Evolutionary conservation across 2,113 vertebrate genomes (phyloP).

Genomic region (Taxidea taxus): DNA sequence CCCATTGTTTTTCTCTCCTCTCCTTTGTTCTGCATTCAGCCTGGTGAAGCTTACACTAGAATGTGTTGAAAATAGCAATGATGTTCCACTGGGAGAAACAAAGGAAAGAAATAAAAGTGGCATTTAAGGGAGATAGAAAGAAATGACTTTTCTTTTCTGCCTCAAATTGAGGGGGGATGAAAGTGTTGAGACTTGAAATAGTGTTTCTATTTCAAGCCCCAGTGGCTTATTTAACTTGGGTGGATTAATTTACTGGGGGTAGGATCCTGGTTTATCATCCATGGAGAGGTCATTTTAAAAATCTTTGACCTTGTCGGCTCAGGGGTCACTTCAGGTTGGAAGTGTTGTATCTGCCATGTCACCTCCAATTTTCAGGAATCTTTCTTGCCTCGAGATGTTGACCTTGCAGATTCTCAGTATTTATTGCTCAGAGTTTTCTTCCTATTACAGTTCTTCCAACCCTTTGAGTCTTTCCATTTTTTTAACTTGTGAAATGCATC

Average conservation of each 20-base stretch:
- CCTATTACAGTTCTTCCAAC: neutral
- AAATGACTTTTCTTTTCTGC: slow-evolving; percentile 34
- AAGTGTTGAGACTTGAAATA: slow-evolving; percentile 33
- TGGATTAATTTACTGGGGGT: slow-evolving; percentile 51
- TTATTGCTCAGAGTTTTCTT: slow-evolving; percentile 12
- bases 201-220: slow-evolving; percentile 56
- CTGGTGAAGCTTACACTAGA: neutral
- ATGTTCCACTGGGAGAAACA: neutral
- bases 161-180: neutral
- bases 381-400: neutral
- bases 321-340: slow-evolving; percentile 34
- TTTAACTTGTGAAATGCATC: slow-evolving; percentile 1
- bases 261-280: slow-evolving; percentile 58
- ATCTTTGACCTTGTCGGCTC: slow-evolving; percentile 55
- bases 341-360: slow-evolving; percentile 46
- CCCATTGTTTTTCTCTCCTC: neutral
- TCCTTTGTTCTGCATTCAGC: neutral
- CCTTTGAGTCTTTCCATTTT: neutral
- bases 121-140: neutral
- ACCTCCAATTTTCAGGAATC: slow-evolving; percentile 4
- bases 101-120: neutral
- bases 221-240: slow-evolving; percentile 40
- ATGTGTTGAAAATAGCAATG: neutral
- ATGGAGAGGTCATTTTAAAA: slow-evolving; percentile 41
- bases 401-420: neutral